Evolutionary conservation across 2,797 vertebrate species (phyloP).

Genomic region (Lutjanus argentimaculatus): DNA sequence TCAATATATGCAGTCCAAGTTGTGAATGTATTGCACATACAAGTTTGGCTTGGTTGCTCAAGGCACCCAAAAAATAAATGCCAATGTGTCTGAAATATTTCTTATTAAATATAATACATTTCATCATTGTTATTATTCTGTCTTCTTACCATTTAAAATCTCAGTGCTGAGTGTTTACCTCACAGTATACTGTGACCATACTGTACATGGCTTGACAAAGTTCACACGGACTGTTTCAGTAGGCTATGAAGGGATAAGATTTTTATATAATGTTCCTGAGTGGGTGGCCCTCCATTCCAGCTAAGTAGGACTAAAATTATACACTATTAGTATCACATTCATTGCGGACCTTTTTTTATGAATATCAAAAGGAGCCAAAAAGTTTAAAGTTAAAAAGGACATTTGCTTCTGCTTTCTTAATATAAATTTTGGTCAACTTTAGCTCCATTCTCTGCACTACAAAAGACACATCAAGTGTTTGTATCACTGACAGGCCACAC

Average conservation of each 20-base stretch:
- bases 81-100: not conserved
- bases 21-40: not conserved
- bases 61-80: not conserved
- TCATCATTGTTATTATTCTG: no score
- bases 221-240: no score
- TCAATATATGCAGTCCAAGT: not conserved
- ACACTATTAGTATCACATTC: not conserved
- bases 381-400: not conserved
- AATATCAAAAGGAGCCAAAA: not conserved
- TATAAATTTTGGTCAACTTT: not conserved
- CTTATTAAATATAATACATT: not conserved
- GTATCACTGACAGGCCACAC: conserved; percentile 1
- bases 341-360: not conserved
- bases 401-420: not conserved
- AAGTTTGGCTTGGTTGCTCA: no score
- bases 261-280: not conserved
- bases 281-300: not conserved
- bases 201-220: no score
- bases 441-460: conserved; percentile 5
- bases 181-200: no score
- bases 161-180: no score
- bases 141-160: no score
- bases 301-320: not conserved
- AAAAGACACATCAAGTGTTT: conserved; percentile 30
- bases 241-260: no score